phyloP scores from a whole-genome alignment of 2,888 invertebrate species.

The Tenthredo notha region DNA sequence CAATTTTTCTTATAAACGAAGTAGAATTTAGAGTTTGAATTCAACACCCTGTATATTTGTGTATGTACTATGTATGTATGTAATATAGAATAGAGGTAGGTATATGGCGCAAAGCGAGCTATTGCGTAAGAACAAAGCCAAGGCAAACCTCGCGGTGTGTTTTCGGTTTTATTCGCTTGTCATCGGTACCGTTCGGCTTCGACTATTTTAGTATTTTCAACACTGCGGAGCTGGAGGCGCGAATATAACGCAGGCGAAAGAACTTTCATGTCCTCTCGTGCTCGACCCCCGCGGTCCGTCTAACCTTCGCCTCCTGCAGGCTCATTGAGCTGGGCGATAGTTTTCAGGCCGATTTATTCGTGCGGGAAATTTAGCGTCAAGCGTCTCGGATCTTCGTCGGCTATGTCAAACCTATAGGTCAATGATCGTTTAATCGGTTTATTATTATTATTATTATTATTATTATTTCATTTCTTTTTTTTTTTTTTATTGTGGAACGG shows the following conservation, averaged over 20 bases:
- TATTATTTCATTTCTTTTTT: not conserved
- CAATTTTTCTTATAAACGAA: not conserved
- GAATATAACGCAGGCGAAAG: slow-evolving; percentile 29
- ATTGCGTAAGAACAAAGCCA: slow-evolving; percentile 32
- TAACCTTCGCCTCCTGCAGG: not conserved
- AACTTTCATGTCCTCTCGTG: slow-evolving; percentile 27
- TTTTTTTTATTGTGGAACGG: not conserved
- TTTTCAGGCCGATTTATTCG: slow-evolving; percentile 2
- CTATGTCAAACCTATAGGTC: not conserved
- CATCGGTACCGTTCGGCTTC: slow-evolving; percentile 23
- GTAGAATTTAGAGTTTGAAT: not conserved
- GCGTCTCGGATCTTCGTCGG: slow-evolving; percentile 7
- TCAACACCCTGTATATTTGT: not conserved
- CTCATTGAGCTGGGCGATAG: not conserved
- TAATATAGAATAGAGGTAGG: not conserved
- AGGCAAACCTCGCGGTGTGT: not conserved
- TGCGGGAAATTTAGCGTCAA: not conserved
- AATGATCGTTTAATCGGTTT: not conserved
- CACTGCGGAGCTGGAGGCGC: slow-evolving; percentile 30
- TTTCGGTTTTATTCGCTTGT: slow-evolving; percentile 34
- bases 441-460: not conserved
- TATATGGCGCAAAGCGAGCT: not conserved
- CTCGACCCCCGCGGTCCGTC: not conserved
- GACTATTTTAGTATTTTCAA: slow-evolving; percentile 46
- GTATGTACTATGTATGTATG: no score